Conservation (phyloP, 1,140 invertebrate species). For the Trachymyrmex cornetzi region DNA sequence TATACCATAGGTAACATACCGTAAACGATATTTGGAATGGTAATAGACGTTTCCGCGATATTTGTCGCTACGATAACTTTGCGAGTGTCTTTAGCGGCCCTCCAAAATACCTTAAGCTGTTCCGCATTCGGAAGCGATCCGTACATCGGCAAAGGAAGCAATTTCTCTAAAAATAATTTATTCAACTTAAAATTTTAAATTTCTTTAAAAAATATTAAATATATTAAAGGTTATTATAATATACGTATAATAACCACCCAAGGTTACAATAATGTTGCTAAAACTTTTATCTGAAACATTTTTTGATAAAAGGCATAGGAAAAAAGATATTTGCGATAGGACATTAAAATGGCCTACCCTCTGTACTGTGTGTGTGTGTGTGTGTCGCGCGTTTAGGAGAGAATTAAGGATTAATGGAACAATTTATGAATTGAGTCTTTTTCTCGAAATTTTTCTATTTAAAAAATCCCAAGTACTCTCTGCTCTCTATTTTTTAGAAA, state of each 20-base stretch:
- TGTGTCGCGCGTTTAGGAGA: neutral
- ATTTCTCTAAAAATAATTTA: slow-evolving; percentile 86
- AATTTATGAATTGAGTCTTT: too few relatives aligned
- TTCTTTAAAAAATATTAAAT: neutral
- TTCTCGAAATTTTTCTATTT: neutral
- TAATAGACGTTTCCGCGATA: slow-evolving; percentile 98
- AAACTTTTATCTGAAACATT: too few relatives aligned
- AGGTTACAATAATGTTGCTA: too few relatives aligned
- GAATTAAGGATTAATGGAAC: neutral
- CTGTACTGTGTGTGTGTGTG: too few relatives aligned
- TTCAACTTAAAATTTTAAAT: neutral
- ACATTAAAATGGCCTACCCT: too few relatives aligned
- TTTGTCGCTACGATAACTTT: slow-evolving; percentile 99
- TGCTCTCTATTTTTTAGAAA: neutral
- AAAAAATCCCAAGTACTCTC: neutral
- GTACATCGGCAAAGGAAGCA: slow-evolving; percentile 97
- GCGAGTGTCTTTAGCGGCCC: slow-evolving; percentile 90
- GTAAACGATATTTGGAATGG: slow-evolving; percentile 95
- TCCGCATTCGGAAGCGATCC: slow-evolving; percentile 94
- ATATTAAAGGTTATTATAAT: slow-evolving; percentile 1
- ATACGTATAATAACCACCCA: too few relatives aligned
- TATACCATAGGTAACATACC: slow-evolving; percentile 85
- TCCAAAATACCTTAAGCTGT: slow-evolving; percentile 96
- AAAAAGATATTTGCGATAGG: too few relatives aligned
- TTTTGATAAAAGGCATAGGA: too few relatives aligned